Conservation (phyloP, 2,113 vertebrate species). For the Hippolais icterina region DNA sequence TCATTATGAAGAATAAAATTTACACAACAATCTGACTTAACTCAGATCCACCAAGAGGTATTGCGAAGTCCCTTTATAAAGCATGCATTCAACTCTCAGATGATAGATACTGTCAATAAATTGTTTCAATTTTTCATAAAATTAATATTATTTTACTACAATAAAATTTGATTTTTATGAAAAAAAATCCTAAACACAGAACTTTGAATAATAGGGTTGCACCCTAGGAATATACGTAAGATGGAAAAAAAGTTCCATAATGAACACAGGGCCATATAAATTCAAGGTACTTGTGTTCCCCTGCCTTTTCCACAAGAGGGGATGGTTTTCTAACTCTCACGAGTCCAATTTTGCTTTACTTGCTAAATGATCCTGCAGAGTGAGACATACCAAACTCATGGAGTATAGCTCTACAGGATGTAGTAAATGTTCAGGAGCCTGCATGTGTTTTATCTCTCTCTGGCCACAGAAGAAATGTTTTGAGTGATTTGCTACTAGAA, state of each 20-base stretch:
- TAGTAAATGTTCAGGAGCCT: not conserved
- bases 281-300: not conserved
- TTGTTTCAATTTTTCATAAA: not conserved
- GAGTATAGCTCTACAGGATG: constrained; percentile 1
- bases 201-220: not conserved
- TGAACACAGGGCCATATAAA: not conserved
- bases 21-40: not conserved
- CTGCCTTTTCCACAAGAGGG: not conserved
- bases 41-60: not conserved
- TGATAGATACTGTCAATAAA: not conserved
- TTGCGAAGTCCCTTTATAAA: not conserved
- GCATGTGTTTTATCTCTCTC: not conserved
- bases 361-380: constrained; percentile 33
- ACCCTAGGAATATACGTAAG: not conserved
- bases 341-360: not conserved
- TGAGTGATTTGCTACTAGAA: not conserved
- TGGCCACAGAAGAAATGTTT: not conserved
- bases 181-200: not conserved
- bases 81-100: not conserved
- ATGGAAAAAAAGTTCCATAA: not conserved
- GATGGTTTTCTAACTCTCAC: not conserved
- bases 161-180: not conserved
- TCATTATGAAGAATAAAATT: not conserved
- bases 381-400: not conserved
- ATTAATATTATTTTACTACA: not conserved